Percentiles rank a stretch among this genome's conserved stretches.
phyloP scores from a whole-genome alignment of 2,888 invertebrate species.

The Cerastis leucographa region DNA sequence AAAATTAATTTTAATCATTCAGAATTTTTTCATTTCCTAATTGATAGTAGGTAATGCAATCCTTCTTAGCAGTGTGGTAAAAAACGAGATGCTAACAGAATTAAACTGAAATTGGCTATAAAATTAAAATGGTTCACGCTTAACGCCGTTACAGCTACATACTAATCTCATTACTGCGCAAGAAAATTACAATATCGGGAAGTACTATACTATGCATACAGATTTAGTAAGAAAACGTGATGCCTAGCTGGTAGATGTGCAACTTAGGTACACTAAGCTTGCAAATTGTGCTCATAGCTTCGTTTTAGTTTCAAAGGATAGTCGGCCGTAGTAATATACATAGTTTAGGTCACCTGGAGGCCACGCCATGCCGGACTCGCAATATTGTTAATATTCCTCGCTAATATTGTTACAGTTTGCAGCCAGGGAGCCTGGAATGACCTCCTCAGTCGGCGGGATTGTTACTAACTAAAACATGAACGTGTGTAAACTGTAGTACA shows the following conservation, averaged over 20 bases:
- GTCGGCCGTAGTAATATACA: slow-evolving; percentile 55
- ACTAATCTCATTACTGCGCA: slow-evolving; percentile 17
- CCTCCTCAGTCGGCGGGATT: slow-evolving; percentile 43
- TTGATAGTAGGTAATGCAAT: not conserved
- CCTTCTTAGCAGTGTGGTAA: not conserved
- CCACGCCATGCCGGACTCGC: slow-evolving; percentile 42
- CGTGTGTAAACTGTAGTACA: not conserved
- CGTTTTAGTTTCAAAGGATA: slow-evolving; percentile 64
- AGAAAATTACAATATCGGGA: not conserved
- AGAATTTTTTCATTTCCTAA: not conserved
- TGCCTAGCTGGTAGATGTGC: slow-evolving; percentile 20
- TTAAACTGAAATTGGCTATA: slow-evolving; percentile 10
- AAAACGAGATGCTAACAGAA: not conserved
- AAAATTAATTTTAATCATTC: not conserved
- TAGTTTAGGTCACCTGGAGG: slow-evolving; percentile 54
- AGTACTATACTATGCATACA: not conserved
- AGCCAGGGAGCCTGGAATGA: slow-evolving; percentile 39
- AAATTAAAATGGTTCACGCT: slow-evolving; percentile 9
- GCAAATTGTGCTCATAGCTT: slow-evolving; percentile 57
- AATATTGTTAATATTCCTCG: slow-evolving; percentile 66
- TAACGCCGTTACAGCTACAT: not conserved
- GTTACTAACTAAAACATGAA: slow-evolving; percentile 54
- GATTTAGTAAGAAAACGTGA: slow-evolving; percentile 14
- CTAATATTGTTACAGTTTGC: slow-evolving; percentile 65
- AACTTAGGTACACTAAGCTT: slow-evolving; percentile 27